Conservation (phyloP, 1,140 invertebrate species). For the Hypothenemus hampei region DNA sequence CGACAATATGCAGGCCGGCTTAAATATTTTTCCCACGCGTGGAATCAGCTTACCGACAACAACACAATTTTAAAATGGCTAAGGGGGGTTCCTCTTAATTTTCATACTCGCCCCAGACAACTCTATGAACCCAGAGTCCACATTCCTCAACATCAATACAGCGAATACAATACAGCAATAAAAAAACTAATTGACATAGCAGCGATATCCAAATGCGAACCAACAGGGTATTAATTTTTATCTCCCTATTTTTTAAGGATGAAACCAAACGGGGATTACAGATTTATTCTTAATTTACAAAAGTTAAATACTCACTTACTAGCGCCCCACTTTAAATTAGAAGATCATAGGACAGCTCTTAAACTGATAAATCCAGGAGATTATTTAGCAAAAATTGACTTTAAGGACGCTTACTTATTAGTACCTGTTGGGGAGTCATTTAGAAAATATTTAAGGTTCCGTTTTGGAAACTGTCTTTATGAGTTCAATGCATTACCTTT, state of each 20-base stretch:
- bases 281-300: slow-evolving; percentile 36
- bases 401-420: slow-evolving; percentile 25
- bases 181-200: too few species aligned
- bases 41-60: background rate
- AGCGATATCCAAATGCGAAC: too few species aligned
- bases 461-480: slow-evolving; percentile 20
- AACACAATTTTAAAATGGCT: too few species aligned
- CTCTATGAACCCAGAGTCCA: too few species aligned
- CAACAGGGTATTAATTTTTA: slow-evolving; percentile 31
- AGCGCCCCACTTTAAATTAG: slow-evolving; percentile 33
- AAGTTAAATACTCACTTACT: slow-evolving; percentile 29
- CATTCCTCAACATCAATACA: too few species aligned
- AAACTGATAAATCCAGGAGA: slow-evolving; percentile 25
- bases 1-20: too few species aligned
- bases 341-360: slow-evolving; percentile 30
- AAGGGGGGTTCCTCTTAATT: too few species aligned
- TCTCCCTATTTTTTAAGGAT: slow-evolving; percentile 27
- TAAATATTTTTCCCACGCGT: too few species aligned
- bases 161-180: too few species aligned
- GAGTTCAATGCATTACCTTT: slow-evolving; percentile 22
- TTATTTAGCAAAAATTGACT: slow-evolving; percentile 29
- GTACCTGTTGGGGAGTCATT: slow-evolving; percentile 26
- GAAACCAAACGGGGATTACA: slow-evolving; percentile 27
- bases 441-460: slow-evolving; percentile 30
- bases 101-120: too few species aligned